phyloP scores from a whole-genome alignment of 2,113 vertebrate genomes.

The Cichladusa arquata region DNA sequence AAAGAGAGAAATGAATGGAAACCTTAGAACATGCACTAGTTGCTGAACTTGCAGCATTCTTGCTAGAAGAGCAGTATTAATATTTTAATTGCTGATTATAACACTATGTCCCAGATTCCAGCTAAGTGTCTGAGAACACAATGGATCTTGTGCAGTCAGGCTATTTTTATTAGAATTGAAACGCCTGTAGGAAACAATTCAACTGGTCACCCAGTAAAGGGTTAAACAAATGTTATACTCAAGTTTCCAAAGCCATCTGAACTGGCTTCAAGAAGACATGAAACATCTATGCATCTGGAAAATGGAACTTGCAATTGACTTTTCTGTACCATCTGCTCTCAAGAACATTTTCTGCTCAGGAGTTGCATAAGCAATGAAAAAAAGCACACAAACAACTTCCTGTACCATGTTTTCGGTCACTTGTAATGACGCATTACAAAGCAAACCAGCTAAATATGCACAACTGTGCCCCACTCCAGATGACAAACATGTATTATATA shows the following conservation, averaged over 20 bases:
- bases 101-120: background rate
- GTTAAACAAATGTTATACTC: slow-evolving; percentile 57
- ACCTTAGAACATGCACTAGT: background rate
- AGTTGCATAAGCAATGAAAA: slow-evolving; percentile 75
- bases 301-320: slow-evolving; percentile 68
- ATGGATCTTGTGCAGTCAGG: background rate
- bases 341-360: slow-evolving; percentile 78
- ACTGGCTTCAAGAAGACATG: slow-evolving; percentile 69
- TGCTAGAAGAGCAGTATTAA: background rate
- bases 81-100: slow-evolving; percentile 13
- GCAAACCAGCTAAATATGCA: slow-evolving; percentile 67
- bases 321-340: slow-evolving; percentile 77
- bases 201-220: background rate
- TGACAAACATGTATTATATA: slow-evolving; percentile 70
- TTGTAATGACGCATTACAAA: slow-evolving; percentile 71
- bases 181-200: background rate
- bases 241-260: slow-evolving; percentile 63
- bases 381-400: slow-evolving; percentile 71
- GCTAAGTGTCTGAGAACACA: background rate
- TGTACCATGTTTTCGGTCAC: slow-evolving; percentile 71
- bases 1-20: background rate
- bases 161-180: background rate
- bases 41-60: background rate
- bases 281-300: slow-evolving; percentile 77
- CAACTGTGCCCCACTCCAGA: slow-evolving; percentile 66